Conservation (phyloP, 2,113 vertebrate species). For the Microcebus tavaratra region DNA sequence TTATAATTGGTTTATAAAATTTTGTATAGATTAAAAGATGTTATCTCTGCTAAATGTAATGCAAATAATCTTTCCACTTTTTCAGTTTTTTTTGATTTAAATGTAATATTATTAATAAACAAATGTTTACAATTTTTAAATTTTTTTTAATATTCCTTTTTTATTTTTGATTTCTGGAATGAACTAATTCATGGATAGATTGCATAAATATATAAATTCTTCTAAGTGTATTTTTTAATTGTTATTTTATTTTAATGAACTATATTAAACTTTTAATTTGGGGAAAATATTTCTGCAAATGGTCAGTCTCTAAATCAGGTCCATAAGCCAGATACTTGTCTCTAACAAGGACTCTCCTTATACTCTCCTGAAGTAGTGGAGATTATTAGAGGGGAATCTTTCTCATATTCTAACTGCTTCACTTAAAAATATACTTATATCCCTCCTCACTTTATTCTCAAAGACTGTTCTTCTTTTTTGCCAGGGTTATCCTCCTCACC, state of each 20-base stretch:
- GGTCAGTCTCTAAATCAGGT: neutral
- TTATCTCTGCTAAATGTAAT: neutral
- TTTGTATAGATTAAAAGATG: neutral
- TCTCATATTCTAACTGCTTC: neutral
- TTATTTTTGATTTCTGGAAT: neutral
- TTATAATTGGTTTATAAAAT: neutral
- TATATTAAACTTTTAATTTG: constrained; percentile 62
- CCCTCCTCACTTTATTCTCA: neutral
- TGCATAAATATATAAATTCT: neutral
- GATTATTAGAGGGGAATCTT: neutral
- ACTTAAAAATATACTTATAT: neutral
- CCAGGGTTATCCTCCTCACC: neutral
- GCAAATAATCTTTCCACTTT: neutral
- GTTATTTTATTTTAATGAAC: constrained; percentile 56
- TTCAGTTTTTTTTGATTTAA: neutral
- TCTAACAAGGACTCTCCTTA: neutral
- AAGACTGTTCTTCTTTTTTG: neutral
- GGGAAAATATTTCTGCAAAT: constrained; percentile 10
- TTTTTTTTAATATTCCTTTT: neutral
- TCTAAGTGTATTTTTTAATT: neutral
- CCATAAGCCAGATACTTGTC: neutral
- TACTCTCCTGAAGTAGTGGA: neutral
- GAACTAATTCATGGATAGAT: neutral
- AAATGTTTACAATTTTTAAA: neutral
- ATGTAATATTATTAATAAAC: neutral